phyloP scores from a whole-genome alignment of 2,888 invertebrate genomes.

The Charanyca ferruginea region DNA sequence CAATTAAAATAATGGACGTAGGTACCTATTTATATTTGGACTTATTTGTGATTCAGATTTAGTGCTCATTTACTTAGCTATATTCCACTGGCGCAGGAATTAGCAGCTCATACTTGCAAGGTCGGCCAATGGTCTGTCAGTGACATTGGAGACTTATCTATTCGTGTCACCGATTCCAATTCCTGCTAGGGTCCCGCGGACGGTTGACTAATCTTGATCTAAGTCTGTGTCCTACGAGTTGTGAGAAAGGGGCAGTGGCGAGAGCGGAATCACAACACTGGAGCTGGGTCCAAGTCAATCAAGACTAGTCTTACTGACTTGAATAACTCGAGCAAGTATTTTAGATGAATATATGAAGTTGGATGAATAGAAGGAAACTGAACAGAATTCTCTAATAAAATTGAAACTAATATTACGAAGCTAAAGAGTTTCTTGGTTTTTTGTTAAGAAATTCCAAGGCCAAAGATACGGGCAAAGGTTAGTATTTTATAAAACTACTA shows the following conservation, averaged over 20 bases:
- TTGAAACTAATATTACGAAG: no score
- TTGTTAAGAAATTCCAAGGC: no score
- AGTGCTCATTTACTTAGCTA: constrained; percentile 34
- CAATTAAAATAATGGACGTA: constrained; percentile 77
- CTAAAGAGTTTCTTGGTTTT: no score
- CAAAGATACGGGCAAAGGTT: no score
- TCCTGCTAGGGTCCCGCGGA: constrained; percentile 7
- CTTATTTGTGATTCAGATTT: constrained; percentile 71
- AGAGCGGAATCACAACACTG: neutral
- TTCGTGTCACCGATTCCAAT: constrained; percentile 24
- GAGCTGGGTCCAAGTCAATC: neutral
- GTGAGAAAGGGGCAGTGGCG: constrained; percentile 4
- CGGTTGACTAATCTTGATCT: constrained; percentile 32
- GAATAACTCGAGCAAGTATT: neutral
- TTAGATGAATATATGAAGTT: neutral
- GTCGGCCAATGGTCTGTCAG: constrained; percentile 28
- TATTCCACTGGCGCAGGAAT: constrained; percentile 33
- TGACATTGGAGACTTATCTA: constrained; percentile 36
- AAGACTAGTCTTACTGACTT: neutral
- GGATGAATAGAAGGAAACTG: neutral
- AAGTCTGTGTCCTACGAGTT: constrained; percentile 10
- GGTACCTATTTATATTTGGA: constrained; percentile 63
- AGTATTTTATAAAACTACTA: no score
- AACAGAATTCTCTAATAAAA: neutral
- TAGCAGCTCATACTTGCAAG: constrained; percentile 6